Conservation (phyloP, 2,113 vertebrate species). For the Pomatostomus ruficeps region DNA sequence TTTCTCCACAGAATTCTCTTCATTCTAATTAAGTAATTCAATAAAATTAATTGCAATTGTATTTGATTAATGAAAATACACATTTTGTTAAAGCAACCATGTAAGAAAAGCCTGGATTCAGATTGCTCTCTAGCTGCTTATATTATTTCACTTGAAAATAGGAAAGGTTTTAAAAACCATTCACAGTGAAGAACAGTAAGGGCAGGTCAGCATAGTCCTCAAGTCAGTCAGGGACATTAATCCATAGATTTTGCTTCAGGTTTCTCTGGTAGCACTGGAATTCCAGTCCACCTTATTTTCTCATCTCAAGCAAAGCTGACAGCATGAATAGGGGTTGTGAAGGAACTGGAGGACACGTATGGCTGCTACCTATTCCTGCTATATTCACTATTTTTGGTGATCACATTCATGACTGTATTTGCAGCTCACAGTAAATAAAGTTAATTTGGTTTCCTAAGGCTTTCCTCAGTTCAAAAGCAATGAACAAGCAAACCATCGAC, state of each 20-base stretch:
- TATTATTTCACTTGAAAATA: neutral
- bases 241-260: neutral
- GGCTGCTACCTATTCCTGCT: neutral
- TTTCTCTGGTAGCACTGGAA: neutral
- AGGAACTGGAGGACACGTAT: neutral
- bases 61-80: conserved; percentile 71
- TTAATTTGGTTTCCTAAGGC: neutral
- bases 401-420: neutral
- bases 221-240: neutral
- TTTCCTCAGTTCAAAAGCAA: neutral
- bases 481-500: neutral
- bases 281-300: neutral
- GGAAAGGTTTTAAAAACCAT: neutral
- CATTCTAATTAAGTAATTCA: conserved; percentile 67
- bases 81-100: conserved; percentile 40
- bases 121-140: neutral
- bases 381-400: neutral
- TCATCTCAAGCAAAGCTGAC: neutral
- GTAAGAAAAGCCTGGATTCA: neutral
- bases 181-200: neutral
- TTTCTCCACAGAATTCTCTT: conserved; percentile 50
- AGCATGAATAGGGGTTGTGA: neutral
- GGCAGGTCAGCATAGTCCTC: neutral
- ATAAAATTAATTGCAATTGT: conserved; percentile 71
- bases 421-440: neutral